These are phyloP conservation scores for Camelus bactrianus DNA, from an alignment of 2,113 vertebrate species.

Conservation along the genomic window DNA sequence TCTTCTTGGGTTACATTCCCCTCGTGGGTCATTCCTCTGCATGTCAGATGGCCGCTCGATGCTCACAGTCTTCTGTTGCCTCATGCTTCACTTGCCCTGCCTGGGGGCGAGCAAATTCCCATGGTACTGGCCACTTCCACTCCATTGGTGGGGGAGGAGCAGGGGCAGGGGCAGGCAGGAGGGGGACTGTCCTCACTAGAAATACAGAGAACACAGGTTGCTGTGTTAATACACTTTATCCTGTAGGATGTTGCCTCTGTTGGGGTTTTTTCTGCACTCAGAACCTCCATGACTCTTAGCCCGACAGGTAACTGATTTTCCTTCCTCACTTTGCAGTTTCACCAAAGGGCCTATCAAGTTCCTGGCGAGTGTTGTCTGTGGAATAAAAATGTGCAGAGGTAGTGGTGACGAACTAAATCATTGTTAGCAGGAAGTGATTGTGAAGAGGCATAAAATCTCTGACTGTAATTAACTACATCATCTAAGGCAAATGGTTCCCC, in stretches of 20 bases:
- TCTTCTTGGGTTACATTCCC: background rate
- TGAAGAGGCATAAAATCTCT: background rate
- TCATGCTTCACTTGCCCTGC: background rate
- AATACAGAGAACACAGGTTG: background rate
- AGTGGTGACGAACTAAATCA: background rate
- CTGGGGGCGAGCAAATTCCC: background rate
- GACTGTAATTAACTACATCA: background rate
- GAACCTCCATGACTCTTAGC: background rate
- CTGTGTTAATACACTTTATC: background rate
- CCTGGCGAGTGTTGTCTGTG: background rate
- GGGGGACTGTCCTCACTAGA: background rate
- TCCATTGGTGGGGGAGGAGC: too few species aligned
- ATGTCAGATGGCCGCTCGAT: background rate
- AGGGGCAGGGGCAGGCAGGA: background rate
- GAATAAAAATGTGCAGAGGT: background rate
- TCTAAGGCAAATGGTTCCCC: background rate
- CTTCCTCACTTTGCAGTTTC: background rate
- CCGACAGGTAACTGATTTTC: background rate
- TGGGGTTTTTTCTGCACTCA: background rate
- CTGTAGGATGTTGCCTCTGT: background rate
- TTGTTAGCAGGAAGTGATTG: background rate
- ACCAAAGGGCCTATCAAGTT: background rate
- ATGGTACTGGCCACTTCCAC: background rate
- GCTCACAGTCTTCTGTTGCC: background rate
- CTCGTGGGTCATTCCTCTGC: background rate